Percentiles rank a stretch among this genome's conserved stretches.
These are phyloP conservation scores for Lycaon pictus DNA, from an alignment of 2,113 vertebrate genomes.

Conservation along the genomic window DNA sequence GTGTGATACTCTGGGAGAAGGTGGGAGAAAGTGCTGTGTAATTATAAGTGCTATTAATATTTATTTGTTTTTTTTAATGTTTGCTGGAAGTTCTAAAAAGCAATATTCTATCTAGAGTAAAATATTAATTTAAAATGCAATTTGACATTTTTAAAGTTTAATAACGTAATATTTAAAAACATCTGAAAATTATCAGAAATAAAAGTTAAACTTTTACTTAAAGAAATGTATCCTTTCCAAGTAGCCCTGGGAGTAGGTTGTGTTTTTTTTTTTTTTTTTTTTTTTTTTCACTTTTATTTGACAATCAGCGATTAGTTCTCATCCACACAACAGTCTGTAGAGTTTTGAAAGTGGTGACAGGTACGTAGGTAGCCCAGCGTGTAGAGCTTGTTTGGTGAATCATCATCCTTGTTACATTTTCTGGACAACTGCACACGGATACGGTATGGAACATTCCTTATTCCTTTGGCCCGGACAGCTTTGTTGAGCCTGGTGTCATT, in stretches of 20 bases:
- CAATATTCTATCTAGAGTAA: neutral
- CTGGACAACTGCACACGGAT: too few species aligned
- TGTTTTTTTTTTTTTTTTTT: too few species aligned
- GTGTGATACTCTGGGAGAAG: neutral
- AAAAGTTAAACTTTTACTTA: neutral
- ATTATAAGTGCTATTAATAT: neutral
- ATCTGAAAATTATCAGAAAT: neutral
- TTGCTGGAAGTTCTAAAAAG: neutral
- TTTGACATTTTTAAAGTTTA: neutral
- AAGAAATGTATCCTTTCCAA: neutral
- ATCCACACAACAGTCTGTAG: too few species aligned
- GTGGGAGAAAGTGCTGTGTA: neutral
- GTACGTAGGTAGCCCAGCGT: too few species aligned
- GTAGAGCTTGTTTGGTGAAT: too few species aligned
- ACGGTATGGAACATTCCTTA: too few species aligned
- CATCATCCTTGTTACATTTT: too few species aligned
- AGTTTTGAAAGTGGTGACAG: too few species aligned
- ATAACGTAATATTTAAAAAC: conserved; percentile 22
- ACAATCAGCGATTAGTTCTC: too few species aligned
- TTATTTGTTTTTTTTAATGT: neutral
- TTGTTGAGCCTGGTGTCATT: too few species aligned
- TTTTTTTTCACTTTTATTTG: too few species aligned
- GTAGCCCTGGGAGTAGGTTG: neutral
- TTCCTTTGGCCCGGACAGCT: too few species aligned
- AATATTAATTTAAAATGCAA: neutral